A percentile compares a stretch with the other conserved stretches of the same genome.
Evolutionary conservation across 1,140 invertebrate species (phyloP).

Genomic region (Drosophila teissieri): DNA sequence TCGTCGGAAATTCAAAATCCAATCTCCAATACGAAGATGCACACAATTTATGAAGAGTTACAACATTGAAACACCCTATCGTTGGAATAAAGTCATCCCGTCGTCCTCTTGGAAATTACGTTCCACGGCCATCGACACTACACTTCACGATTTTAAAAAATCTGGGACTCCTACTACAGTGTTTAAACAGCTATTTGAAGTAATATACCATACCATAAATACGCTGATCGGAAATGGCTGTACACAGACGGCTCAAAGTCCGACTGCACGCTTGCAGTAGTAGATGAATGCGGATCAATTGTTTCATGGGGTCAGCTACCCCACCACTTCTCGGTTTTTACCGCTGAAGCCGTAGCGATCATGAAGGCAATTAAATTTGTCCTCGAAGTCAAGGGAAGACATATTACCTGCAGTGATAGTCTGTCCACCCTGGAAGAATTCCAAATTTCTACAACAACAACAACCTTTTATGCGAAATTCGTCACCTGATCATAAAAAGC

Average conservation of each 20-base stretch:
- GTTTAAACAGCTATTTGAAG: background rate
- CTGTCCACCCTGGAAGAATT: constrained; percentile 6
- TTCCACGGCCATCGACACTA: background rate
- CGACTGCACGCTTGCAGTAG: constrained; percentile 6
- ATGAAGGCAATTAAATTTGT: constrained; percentile 1
- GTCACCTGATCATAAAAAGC: background rate
- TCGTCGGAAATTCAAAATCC: constrained; percentile 2
- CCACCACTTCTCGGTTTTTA: constrained; percentile 10
- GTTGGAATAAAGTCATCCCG: too few relatives aligned
- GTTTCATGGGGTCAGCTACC: constrained; percentile 2
- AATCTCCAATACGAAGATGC: background rate
- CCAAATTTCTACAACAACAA: background rate
- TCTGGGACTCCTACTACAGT: background rate
- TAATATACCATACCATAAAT: too few relatives aligned
- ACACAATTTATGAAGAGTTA: too few relatives aligned
- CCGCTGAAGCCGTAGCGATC: constrained; percentile 14
- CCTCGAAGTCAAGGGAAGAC: background rate
- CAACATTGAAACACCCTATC: too few relatives aligned
- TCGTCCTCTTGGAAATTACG: background rate
- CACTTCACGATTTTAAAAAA: constrained; percentile 11
- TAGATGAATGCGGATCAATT: constrained; percentile 1
- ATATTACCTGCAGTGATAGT: constrained; percentile 10
- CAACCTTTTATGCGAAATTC: background rate
- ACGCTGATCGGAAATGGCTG: background rate
- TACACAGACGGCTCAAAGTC: constrained; percentile 1